Evolutionary conservation across 64 coral and sea anemone species (phyloP).

Genomic region (Stylophora pistillata): DNA sequence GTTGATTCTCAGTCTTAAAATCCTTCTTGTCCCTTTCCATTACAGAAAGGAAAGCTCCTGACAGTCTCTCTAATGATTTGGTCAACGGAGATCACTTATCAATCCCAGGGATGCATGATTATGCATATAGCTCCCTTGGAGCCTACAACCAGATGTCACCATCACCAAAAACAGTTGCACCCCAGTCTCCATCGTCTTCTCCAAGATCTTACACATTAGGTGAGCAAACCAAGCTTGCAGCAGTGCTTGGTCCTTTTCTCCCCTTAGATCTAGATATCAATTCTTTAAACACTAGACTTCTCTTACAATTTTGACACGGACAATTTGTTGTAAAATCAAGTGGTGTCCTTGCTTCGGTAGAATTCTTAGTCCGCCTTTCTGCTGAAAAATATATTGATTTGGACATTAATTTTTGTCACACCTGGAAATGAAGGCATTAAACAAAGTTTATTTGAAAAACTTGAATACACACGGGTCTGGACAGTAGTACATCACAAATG

Average conservation of each 20-base stretch:
- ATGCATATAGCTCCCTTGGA: slow-evolving; percentile 58
- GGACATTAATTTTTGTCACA: too few relatives aligned
- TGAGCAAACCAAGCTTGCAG: slow-evolving; percentile 15
- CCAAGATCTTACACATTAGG: slow-evolving; percentile 79
- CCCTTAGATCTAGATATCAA: too few relatives aligned
- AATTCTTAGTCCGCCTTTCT: too few relatives aligned
- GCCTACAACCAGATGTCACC: slow-evolving; percentile 78
- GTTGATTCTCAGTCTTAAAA: not conserved
- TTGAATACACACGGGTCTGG: too few relatives aligned
- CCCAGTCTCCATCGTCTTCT: slow-evolving; percentile 67
- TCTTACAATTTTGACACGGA: too few relatives aligned
- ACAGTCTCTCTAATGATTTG: slow-evolving; percentile 74
- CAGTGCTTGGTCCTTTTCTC: not conserved
- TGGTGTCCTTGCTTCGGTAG: too few relatives aligned
- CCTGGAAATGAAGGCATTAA: too few relatives aligned
- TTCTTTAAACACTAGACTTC: too few relatives aligned
- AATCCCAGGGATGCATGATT: slow-evolving; percentile 60
- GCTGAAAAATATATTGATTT: too few relatives aligned
- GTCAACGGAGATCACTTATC: slow-evolving; percentile 86
- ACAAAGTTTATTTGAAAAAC: too few relatives aligned
- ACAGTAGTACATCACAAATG: too few relatives aligned
- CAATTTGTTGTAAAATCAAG: too few relatives aligned
- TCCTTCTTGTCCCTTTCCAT: slow-evolving; percentile 3
- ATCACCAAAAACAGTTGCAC: slow-evolving; percentile 71
- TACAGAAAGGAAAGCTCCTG: slow-evolving; percentile 84